Percentiles rank a stretch among this genome's conserved stretches.
Conservation (phyloP, 2,113 vertebrate genomes). For the Chrysochloris asiatica region DNA sequence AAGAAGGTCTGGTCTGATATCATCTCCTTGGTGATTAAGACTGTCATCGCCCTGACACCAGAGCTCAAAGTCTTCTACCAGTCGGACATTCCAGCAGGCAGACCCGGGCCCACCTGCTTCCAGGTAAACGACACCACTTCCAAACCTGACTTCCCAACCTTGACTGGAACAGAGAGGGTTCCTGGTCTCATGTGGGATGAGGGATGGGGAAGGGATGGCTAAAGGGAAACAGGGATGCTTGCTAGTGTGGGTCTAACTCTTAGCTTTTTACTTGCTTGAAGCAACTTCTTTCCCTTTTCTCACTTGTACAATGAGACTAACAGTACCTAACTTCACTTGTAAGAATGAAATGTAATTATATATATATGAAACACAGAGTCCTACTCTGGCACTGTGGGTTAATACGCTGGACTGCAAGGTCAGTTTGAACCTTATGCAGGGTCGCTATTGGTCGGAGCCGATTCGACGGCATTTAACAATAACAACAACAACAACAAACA, state of each 20-base stretch:
- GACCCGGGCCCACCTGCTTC: constrained; percentile 96
- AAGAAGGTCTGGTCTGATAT: constrained; percentile 98
- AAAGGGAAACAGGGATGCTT: not conserved
- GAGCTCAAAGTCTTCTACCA: constrained; percentile 96
- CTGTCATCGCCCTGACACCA: constrained; percentile 94
- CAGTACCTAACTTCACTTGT: not conserved
- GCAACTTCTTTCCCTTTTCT: not conserved
- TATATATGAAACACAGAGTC: too few relatives aligned
- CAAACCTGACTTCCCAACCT: not conserved
- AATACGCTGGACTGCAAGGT: too few relatives aligned
- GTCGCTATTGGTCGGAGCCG: too few relatives aligned
- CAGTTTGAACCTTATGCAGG: too few relatives aligned
- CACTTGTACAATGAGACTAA: not conserved
- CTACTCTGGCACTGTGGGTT: too few relatives aligned
- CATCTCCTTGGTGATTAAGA: constrained; percentile 97
- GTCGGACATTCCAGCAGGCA: constrained; percentile 94
- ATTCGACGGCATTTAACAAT: too few relatives aligned
- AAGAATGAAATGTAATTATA: not conserved
- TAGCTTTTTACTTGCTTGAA: not conserved
- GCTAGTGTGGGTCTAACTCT: not conserved
- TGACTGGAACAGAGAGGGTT: not conserved
- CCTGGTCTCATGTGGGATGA: not conserved
- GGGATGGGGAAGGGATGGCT: not conserved
- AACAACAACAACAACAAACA: not conserved
- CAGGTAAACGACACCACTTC: constrained; percentile 86